Base-by-base conservation (phyloP, 2,797 vertebrate genomes). In the Takifugu ocellatus region DNA sequence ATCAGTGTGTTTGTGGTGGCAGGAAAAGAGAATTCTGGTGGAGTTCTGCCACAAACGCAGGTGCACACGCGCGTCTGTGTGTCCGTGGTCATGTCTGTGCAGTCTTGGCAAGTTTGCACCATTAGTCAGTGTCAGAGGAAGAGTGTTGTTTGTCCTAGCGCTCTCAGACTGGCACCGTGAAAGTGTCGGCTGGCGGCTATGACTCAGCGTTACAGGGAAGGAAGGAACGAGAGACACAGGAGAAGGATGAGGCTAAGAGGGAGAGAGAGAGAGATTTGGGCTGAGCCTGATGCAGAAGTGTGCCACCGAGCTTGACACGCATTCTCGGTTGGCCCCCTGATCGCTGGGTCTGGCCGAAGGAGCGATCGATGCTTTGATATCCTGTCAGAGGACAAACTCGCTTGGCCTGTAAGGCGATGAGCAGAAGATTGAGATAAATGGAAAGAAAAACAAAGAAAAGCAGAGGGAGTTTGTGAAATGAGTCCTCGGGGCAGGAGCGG, bases 101-200 rank as follows among this genome's bases (percentile, higher is more conserved):
- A 53, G 58, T 6, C 51, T 64, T 70, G 56, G 59, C 55, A 73
- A 78, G 68, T 86, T 79, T 81, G 81, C 78, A 63, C 83, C 75
- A 81, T 85, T 82, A 81, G 58, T 80, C 73, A 75, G 81, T 82
- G 74, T 86, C 77, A 75, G 69, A 71, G 77, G 72, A 84, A 86
- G 74, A 83, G 80, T 77, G 79, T 81, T 85, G 85, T 88, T 87
- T 87, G 85, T 88, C 83, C 85, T 88, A 83, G 74, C 82, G 80
- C 82, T 33, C 7, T 83, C 21, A 56, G 82, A 82, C 79, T 86
- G 81, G 81, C 82, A 88, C 74, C 17, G 66, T 74, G 75, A 69
- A 81, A 89, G 86, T 88, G 85, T 89, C 84, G 86, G 82, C 87
- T 87, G 86, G 84, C 85, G 88, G 83, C 85, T 88, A 89, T 91